Evolutionary conservation across 2,888 invertebrate species (phyloP).

Genomic region (Erebia aethiops): DNA sequence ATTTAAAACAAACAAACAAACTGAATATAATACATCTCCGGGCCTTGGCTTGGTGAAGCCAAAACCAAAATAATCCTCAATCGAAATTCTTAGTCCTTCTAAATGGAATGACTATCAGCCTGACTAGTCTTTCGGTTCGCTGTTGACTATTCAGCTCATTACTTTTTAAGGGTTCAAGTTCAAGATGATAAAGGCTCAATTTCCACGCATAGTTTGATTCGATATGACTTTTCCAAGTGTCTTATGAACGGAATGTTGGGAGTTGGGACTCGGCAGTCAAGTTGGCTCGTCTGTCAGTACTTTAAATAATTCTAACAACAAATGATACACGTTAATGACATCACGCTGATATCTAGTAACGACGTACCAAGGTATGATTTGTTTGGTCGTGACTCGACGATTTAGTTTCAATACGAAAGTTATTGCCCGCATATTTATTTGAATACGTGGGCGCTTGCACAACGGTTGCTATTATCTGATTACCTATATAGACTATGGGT

Average conservation of each 20-base stretch:
- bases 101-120: background rate
- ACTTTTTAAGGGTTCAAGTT: background rate
- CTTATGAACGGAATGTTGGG: too few relatives aligned
- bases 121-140: background rate
- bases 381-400: conserved; percentile 75
- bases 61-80: background rate
- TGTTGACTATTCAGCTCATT: too few relatives aligned
- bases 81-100: background rate
- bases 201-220: background rate
- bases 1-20: too few relatives aligned
- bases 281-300: conserved; percentile 1
- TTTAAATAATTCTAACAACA: conserved; percentile 33
- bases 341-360: conserved; percentile 43
- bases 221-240: background rate
- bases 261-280: background rate
- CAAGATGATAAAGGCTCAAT: too few relatives aligned
- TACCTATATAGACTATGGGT: conserved; percentile 45
- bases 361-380: conserved; percentile 52
- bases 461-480: conserved; percentile 61
- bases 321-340: conserved; percentile 48
- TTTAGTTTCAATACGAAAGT: conserved; percentile 78
- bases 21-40: background rate
- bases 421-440: conserved; percentile 76
- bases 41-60: background rate
- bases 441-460: conserved; percentile 78